Evolutionary conservation across 35 echinoderm and acorn worm species (phyloP).

Genomic region (Holothuria glaberrima): DNA sequence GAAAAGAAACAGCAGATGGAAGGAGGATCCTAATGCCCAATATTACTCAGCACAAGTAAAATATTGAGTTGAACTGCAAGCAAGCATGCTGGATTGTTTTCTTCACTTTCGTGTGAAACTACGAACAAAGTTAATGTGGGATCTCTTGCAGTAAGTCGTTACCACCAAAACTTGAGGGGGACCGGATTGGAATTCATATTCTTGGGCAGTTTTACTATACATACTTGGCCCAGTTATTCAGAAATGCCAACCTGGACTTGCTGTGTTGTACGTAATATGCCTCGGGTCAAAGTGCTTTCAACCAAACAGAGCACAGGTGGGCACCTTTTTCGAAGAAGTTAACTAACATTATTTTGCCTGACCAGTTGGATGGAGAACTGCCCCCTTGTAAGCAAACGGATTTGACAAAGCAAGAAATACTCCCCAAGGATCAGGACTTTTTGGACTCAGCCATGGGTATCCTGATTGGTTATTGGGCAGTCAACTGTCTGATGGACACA

Average conservation of each 20-base stretch:
- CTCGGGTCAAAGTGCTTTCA: neutral
- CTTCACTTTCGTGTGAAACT: conserved; percentile 55
- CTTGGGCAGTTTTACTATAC: neutral
- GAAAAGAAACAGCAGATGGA: conserved; percentile 40
- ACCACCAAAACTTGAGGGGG: conserved; percentile 1
- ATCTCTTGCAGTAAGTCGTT: conserved; percentile 25
- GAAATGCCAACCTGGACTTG: neutral
- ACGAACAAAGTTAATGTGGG: conserved; percentile 67
- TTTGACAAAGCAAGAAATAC: neutral
- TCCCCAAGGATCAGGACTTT: neutral
- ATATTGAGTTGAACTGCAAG: conserved; percentile 54
- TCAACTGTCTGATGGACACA: neutral
- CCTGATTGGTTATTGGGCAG: neutral
- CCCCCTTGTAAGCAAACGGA: neutral
- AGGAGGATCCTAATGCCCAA: conserved; percentile 39
- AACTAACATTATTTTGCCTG: neutral
- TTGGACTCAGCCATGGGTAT: neutral
- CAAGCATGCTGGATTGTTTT: conserved; percentile 1
- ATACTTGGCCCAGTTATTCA: neutral
- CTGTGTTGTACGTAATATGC: neutral
- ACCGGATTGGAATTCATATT: neutral
- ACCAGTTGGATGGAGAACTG: neutral
- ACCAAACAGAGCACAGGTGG: neutral
- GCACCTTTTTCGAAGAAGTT: neutral
- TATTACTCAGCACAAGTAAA: conserved; percentile 22